phyloP scores from a whole-genome alignment of 2,797 vertebrate species.

The Pyrocephalus nanus region DNA sequence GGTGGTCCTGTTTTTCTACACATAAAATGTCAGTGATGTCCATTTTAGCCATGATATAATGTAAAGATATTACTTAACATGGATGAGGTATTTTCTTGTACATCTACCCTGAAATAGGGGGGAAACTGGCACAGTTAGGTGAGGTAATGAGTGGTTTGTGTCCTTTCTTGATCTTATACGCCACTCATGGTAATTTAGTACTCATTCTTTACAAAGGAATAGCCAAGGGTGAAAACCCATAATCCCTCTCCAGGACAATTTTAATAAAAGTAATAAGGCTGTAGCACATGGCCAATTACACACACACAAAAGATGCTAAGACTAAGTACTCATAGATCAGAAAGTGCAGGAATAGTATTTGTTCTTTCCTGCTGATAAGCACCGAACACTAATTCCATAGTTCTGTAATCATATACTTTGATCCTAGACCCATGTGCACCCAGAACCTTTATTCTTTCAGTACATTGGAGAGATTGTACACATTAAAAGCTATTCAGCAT shows the following conservation, averaged over 20 bases:
- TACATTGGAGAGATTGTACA: neutral
- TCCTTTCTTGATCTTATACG: neutral
- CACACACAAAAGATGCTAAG: neutral
- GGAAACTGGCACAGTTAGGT: neutral
- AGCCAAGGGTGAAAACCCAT: neutral
- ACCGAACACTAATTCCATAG: neutral
- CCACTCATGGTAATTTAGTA: neutral
- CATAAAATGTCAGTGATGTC: neutral
- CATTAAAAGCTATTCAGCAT: neutral
- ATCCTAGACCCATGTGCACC: neutral
- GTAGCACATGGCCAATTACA: neutral
- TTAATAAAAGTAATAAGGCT: neutral
- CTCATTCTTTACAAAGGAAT: neutral
- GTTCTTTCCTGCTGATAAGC: neutral
- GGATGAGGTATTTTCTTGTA: neutral
- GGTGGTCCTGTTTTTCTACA: neutral
- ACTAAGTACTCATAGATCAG: neutral
- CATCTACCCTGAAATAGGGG: neutral
- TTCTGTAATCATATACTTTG: neutral
- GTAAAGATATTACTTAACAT: neutral
- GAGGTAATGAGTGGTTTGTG: neutral
- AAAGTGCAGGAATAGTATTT: neutral
- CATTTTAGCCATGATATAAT: neutral
- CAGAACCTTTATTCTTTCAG: neutral
- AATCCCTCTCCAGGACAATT: neutral